A percentile compares a stretch with the other conserved stretches of the same genome.
phyloP scores from a whole-genome alignment of 2,888 invertebrate species.

The Tetrapedia diversipes region DNA sequence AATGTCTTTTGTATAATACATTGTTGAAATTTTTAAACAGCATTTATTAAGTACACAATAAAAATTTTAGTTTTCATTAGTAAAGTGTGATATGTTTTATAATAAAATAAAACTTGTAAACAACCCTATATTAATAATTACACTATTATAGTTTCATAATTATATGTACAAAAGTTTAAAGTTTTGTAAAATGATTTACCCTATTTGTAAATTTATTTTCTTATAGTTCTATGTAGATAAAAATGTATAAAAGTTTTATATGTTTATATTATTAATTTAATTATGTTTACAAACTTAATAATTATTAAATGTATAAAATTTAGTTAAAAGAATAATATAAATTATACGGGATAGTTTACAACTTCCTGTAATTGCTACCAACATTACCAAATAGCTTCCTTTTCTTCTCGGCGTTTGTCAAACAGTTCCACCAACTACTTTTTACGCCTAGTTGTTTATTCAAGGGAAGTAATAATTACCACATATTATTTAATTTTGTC shows the following conservation, averaged over 20 bases:
- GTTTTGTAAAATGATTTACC: neutral
- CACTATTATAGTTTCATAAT: no score
- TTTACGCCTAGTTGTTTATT: neutral
- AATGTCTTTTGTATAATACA: conserved; percentile 7
- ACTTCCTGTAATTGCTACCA: no score
- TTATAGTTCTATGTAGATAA: neutral
- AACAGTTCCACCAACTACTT: neutral
- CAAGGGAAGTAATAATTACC: neutral
- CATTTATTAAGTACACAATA: neutral
- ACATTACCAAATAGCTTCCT: neutral
- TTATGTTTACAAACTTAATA: neutral
- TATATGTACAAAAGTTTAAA: no score
- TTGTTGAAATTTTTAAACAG: neutral
- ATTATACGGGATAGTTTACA: no score
- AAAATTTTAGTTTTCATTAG: neutral
- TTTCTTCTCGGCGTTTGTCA: neutral
- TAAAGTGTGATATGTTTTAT: neutral
- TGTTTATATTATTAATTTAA: neutral
- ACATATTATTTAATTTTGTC: neutral
- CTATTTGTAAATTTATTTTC: neutral
- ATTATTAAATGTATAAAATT: no score
- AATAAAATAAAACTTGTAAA: neutral
- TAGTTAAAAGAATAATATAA: no score
- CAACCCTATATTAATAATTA: neutral
- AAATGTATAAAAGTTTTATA: neutral